These are phyloP conservation scores for Ectobius pallidus DNA, from an alignment of 2,888 invertebrate species.

Conservation along the genomic window DNA sequence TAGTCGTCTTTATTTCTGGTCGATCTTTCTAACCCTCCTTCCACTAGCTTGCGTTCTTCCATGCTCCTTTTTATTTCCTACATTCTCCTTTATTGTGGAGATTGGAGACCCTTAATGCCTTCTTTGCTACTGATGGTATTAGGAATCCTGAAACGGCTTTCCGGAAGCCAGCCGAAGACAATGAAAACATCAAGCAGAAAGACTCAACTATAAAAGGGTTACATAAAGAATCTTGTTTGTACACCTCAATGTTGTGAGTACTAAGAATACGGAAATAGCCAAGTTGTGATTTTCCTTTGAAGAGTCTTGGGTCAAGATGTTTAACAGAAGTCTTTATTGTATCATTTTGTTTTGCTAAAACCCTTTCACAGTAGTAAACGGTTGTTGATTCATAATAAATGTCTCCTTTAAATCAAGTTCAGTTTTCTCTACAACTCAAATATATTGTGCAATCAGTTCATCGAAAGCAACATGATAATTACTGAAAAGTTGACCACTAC, in stretches of 20 bases:
- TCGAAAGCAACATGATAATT: no score
- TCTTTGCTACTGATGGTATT: constrained; percentile 26
- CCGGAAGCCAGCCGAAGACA: constrained; percentile 16
- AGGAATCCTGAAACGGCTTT: constrained; percentile 5
- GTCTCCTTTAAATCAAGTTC: no score
- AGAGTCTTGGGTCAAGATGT: no score
- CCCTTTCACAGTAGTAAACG: no score
- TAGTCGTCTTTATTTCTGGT: background rate
- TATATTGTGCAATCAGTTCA: no score
- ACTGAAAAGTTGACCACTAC: no score
- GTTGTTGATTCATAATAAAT: no score
- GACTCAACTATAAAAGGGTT: constrained; percentile 22
- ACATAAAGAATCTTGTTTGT: constrained; percentile 14
- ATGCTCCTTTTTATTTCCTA: background rate
- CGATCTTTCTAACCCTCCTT: background rate
- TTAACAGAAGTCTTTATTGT: no score
- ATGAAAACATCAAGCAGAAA: constrained; percentile 24
- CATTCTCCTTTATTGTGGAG: background rate
- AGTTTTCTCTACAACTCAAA: no score
- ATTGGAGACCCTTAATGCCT: constrained; percentile 17
- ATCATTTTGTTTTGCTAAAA: no score
- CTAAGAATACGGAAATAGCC: background rate
- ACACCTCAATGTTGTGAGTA: background rate
- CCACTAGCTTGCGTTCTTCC: background rate
- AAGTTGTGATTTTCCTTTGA: background rate